phyloP scores from a whole-genome alignment of 2,888 invertebrate genomes.

The Lasioglossum vierecki region DNA sequence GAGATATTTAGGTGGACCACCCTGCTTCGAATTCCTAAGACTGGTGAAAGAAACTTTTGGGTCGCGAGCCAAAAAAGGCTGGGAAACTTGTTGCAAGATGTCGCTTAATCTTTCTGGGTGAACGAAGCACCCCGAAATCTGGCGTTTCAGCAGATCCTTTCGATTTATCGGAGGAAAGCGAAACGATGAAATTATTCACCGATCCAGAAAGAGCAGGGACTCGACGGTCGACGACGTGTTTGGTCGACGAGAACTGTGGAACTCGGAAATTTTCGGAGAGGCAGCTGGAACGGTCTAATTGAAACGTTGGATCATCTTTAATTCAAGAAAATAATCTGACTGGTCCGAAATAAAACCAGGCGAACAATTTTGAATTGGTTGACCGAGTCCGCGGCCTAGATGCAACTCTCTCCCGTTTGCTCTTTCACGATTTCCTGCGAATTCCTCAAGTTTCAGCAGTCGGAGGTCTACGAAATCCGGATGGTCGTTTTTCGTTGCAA shows the following conservation, averaged over 20 bases:
- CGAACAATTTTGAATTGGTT: conserved; percentile 32
- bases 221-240: background rate
- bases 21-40: too few relatives aligned
- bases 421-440: background rate
- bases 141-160: background rate
- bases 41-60: background rate
- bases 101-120: background rate
- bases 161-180: background rate
- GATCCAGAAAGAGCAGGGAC: background rate
- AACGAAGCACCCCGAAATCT: background rate
- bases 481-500: background rate
- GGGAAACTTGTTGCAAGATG: background rate
- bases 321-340: conserved; percentile 39
- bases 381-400: background rate
- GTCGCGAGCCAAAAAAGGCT: background rate
- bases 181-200: conserved; percentile 13
- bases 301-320: conserved; percentile 37
- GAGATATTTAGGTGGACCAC: too few relatives aligned
- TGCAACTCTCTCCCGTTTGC: background rate
- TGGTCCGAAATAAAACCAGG: conserved; percentile 30
- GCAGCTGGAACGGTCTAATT: conserved; percentile 28
- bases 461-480: conserved; percentile 3
- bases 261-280: background rate
- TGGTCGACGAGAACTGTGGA: background rate
- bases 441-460: conserved; percentile 30